phyloP scores from a whole-genome alignment of 1,140 invertebrate species.

The Plectrocnemia conspersa region DNA sequence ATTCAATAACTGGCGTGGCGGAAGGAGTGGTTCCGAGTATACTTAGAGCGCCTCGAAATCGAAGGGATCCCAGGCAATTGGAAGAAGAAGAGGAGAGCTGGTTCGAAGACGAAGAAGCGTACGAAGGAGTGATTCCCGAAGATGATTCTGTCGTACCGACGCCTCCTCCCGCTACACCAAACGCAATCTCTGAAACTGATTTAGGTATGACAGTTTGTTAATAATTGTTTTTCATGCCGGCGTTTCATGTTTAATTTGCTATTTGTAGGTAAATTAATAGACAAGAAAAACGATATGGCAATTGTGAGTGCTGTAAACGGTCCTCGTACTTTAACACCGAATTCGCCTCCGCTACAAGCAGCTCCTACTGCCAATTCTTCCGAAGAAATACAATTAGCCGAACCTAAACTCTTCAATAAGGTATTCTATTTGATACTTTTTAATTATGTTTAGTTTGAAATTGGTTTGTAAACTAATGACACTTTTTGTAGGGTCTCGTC shows the following conservation, averaged over 20 bases:
- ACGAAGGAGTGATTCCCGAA: constrained; percentile 70
- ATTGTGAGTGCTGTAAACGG: constrained; percentile 47
- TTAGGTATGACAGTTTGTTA: constrained; percentile 54
- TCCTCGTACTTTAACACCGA: constrained; percentile 42
- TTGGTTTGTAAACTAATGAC: background rate
- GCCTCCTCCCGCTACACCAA: constrained; percentile 35
- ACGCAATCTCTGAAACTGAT: constrained; percentile 48
- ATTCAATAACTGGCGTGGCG: constrained; percentile 39
- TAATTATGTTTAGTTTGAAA: constrained; percentile 2
- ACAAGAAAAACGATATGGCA: constrained; percentile 55
- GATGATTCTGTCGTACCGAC: constrained; percentile 38
- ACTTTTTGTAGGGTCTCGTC: constrained; percentile 71
- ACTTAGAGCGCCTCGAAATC: constrained; percentile 73
- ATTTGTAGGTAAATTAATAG: constrained; percentile 55
- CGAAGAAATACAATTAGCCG: constrained; percentile 48
- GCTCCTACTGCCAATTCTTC: constrained; percentile 38
- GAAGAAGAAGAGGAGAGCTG: constrained; percentile 98
- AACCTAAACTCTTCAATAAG: constrained; percentile 52
- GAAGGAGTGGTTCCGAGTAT: constrained; percentile 66
- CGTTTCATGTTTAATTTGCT: background rate
- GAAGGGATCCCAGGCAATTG: constrained; percentile 85
- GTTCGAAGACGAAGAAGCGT: constrained; percentile 96
- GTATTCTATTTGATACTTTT: constrained; percentile 42
- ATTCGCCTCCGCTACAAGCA: constrained; percentile 37
- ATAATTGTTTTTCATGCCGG: background rate